Evolutionary conservation across 2,113 vertebrate genomes (phyloP).

Genomic region (Siniperca chuatsi): DNA sequence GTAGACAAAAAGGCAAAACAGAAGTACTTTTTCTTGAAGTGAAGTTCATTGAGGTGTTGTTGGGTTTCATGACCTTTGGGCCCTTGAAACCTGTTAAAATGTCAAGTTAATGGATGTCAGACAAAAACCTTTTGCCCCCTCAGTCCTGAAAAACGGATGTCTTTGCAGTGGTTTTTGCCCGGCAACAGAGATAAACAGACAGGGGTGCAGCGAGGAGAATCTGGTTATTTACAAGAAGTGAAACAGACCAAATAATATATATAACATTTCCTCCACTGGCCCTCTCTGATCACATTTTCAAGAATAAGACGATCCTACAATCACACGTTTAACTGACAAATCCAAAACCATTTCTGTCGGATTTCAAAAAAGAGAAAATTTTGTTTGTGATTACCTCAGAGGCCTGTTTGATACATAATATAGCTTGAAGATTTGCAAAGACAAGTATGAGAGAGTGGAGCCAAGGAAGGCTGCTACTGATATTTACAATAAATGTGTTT

Average conservation of each 20-base stretch:
- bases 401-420: not conserved
- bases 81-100: conserved; percentile 1
- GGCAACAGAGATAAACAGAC: not conserved
- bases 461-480: not conserved
- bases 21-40: not conserved
- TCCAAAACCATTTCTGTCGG: not conserved
- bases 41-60: not conserved
- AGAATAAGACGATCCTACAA: not conserved
- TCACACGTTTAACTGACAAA: not conserved
- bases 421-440: not conserved
- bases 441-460: not conserved
- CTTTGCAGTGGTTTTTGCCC: conserved; percentile 14
- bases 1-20: not conserved
- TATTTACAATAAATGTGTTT: not conserved
- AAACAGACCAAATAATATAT: not conserved
- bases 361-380: not conserved
- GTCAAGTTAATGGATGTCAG: conserved; percentile 26
- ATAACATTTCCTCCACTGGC: not conserved
- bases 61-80: not conserved
- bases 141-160: not conserved
- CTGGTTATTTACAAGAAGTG: conserved; percentile 13
- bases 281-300: not conserved
- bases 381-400: no score
- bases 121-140: not conserved
- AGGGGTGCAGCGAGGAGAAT: not conserved